phyloP scores from a whole-genome alignment of 2,888 invertebrate genomes.

The Chromoteleia sp. region DNA sequence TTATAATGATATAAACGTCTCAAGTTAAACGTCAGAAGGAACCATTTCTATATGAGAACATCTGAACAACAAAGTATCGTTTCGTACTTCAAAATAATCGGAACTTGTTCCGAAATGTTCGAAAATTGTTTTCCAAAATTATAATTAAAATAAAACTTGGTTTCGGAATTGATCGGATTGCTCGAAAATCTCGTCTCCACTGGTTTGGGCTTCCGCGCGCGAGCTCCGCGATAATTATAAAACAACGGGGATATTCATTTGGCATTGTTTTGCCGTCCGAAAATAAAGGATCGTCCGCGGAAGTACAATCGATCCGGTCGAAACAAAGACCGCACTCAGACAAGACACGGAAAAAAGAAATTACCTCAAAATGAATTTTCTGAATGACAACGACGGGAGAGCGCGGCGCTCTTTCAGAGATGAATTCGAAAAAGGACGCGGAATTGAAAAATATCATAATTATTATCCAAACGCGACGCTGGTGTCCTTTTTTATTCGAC shows the following conservation, averaged over 20 bases:
- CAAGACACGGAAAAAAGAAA: constrained; percentile 27
- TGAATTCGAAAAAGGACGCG: constrained; percentile 27
- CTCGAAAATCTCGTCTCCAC: neutral
- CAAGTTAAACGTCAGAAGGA: no score
- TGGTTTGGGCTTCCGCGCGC: neutral
- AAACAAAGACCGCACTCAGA: constrained; percentile 39
- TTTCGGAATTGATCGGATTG: no score
- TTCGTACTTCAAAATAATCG: no score
- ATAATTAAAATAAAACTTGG: no score
- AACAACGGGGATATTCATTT: constrained; percentile 13
- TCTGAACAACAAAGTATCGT: no score
- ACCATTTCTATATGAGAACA: no score
- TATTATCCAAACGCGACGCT: constrained; percentile 24
- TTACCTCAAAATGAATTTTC: constrained; percentile 50
- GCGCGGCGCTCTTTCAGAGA: constrained; percentile 13
- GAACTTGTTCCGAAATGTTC: no score
- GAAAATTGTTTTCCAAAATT: no score
- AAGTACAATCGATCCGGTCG: constrained; percentile 34
- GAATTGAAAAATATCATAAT: constrained; percentile 58
- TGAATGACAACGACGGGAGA: constrained; percentile 17
- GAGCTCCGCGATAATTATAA: constrained; percentile 11
- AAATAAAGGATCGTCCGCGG: constrained; percentile 21
- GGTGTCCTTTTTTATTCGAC: constrained; percentile 22
- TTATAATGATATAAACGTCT: no score
- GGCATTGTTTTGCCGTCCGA: constrained; percentile 10